Conservation (phyloP, 2,888 invertebrate genomes). For the Pollenia griseotomentosa region DNA sequence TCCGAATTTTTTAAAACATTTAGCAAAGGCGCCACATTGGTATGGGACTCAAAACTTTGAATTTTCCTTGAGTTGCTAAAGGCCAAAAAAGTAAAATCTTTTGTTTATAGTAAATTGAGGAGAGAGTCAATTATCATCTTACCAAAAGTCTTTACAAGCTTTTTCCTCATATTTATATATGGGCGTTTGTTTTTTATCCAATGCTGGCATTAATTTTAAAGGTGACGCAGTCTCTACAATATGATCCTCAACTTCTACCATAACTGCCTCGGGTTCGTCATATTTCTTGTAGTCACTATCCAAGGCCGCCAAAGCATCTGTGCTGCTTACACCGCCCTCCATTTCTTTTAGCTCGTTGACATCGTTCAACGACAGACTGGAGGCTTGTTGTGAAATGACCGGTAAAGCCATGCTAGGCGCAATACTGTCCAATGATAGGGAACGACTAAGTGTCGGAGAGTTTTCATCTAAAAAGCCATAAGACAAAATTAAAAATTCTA, state of each 20-base stretch:
- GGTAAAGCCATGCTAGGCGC: constrained; percentile 85
- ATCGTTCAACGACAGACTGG: constrained; percentile 90
- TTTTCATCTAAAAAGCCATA: constrained; percentile 77
- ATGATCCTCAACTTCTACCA: constrained; percentile 92
- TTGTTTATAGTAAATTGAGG: background rate
- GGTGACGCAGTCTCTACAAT: constrained; percentile 92
- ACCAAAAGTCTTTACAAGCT: constrained; percentile 86
- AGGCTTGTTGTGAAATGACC: constrained; percentile 87
- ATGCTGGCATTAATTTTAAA: constrained; percentile 87
- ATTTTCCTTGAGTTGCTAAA: constrained; percentile 81
- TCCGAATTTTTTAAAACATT: constrained; percentile 80
- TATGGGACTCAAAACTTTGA: constrained; percentile 82
- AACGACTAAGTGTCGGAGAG: constrained; percentile 87
- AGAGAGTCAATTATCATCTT: constrained; percentile 73
- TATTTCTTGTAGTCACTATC: constrained; percentile 81
- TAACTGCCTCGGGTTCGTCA: constrained; percentile 88
- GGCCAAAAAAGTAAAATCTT: background rate
- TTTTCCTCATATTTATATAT: constrained; percentile 88
- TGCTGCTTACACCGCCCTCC: constrained; percentile 80
- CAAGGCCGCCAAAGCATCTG: constrained; percentile 77
- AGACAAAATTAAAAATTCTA: constrained; percentile 8
- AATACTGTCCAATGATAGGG: constrained; percentile 91
- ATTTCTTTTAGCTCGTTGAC: constrained; percentile 88
- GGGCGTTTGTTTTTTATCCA: constrained; percentile 88
- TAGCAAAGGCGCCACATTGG: constrained; percentile 80